phyloP scores from a whole-genome alignment of 1,140 invertebrate genomes.

The Drosophila pallidifrons region DNA sequence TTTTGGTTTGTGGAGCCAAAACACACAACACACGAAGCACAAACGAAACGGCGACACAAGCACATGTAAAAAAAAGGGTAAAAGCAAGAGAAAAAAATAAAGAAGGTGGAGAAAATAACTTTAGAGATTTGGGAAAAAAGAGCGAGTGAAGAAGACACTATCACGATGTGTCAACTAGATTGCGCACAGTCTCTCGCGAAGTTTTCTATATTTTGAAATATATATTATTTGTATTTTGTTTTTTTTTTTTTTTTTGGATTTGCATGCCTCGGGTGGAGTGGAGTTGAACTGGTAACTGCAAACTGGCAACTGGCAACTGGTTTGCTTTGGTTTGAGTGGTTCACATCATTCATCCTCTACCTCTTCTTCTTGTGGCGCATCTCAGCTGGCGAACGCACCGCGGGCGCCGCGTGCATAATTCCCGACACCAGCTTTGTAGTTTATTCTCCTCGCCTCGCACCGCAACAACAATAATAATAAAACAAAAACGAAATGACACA shows the following conservation, averaged over 20 bases:
- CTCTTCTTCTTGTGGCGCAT: conserved; percentile 84
- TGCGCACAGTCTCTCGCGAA: conserved; percentile 1
- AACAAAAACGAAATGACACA: conserved; percentile 7
- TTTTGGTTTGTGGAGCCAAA: neutral
- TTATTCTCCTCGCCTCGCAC: conserved; percentile 49
- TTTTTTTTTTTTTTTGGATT: neutral
- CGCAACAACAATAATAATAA: conserved; percentile 34
- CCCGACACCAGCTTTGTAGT: conserved; percentile 73
- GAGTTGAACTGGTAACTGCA: neutral
- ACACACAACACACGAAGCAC: conserved; percentile 24
- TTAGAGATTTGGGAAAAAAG: neutral
- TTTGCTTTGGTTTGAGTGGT: neutral
- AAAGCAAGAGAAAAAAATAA: neutral
- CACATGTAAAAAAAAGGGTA: conserved; percentile 17
- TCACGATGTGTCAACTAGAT: neutral
- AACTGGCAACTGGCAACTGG: neutral
- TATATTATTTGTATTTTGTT: neutral
- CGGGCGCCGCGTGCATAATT: conserved; percentile 77
- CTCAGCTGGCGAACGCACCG: conserved; percentile 79
- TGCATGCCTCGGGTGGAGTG: neutral
- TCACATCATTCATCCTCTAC: conserved; percentile 39
- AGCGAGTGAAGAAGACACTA: neutral
- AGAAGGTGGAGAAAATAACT: neutral
- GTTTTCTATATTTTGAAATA: neutral
- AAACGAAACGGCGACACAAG: conserved; percentile 33